Conservation (phyloP, 2,888 invertebrate genomes). For the Meta bourneti region DNA sequence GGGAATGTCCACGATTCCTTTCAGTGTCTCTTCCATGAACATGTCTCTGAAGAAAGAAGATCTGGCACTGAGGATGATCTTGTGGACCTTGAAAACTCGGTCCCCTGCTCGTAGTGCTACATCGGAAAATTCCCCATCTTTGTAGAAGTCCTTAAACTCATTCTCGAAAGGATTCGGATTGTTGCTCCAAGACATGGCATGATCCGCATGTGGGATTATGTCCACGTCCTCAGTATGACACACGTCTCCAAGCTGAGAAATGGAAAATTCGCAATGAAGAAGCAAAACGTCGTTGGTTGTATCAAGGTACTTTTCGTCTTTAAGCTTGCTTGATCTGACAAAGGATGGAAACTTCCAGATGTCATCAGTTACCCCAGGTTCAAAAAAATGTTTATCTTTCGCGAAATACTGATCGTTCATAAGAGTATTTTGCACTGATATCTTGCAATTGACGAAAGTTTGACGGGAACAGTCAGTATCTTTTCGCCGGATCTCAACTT, state of each 20-base stretch:
- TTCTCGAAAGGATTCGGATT: neutral
- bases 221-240: neutral
- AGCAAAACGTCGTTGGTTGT: neutral
- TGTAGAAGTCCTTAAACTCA: neutral
- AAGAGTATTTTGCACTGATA: neutral
- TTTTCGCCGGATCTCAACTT: neutral
- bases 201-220: neutral
- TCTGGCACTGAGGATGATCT: conserved; percentile 9
- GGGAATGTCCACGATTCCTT: neutral
- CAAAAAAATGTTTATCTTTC: neutral
- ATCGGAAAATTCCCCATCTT: neutral
- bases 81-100: neutral
- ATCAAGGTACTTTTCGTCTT: neutral
- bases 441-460: neutral
- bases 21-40: neutral
- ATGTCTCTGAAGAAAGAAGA: conserved; percentile 8
- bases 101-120: neutral
- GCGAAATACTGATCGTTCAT: neutral
- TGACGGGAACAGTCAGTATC: neutral
- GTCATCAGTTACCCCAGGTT: neutral
- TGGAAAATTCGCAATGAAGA: neutral
- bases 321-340: neutral
- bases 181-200: neutral
- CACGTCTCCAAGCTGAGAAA: neutral
- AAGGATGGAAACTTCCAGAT: neutral